phyloP scores from a whole-genome alignment of 2,113 vertebrate genomes.

The pig (Sus scrofa) region DNA sequence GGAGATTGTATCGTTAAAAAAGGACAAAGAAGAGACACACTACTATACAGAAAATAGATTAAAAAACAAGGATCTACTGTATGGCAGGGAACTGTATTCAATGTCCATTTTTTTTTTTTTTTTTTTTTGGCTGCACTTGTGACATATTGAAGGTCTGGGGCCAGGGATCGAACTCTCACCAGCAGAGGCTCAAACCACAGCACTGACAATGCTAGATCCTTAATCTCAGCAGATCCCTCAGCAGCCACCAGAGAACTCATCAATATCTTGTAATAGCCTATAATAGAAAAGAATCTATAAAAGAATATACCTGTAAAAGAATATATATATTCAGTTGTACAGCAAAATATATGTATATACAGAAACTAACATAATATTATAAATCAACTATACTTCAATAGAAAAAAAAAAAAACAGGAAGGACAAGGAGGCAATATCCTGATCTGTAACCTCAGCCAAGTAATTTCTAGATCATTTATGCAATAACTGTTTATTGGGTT shows the following conservation, averaged over 20 bases:
- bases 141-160: no score
- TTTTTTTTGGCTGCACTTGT: no score
- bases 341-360: background rate
- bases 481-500: slow-evolving; percentile 15
- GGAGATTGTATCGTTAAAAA: background rate
- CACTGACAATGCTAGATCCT: no score
- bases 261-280: background rate
- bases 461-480: slow-evolving; percentile 4
- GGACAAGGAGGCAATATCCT: background rate
- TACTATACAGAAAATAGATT: background rate
- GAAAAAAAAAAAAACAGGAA: background rate
- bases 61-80: background rate
- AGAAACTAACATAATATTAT: background rate
- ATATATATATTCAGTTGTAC: background rate
- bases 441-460: background rate
- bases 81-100: background rate
- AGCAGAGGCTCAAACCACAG: no score
- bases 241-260: no score
- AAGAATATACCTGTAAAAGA: background rate
- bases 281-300: background rate
- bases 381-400: background rate
- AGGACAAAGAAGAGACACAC: background rate
- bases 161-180: no score
- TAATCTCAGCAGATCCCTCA: no score
- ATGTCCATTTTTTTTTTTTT: background rate